phyloP scores from a whole-genome alignment of 2,113 vertebrate species.

The Athene cunicularia region DNA sequence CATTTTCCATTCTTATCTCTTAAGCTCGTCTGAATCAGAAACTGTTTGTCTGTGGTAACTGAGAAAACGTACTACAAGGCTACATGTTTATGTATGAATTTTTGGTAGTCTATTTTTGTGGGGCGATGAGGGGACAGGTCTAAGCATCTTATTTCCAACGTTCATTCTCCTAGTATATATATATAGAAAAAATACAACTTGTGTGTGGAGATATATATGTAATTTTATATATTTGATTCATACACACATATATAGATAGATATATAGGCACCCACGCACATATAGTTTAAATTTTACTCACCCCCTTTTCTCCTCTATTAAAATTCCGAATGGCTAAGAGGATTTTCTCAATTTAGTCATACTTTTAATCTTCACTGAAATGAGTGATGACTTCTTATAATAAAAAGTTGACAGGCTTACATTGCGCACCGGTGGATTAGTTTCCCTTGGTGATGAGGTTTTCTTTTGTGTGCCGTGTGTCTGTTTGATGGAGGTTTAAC shows the following conservation, averaged over 20 bases:
- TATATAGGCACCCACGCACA: slow-evolving; percentile 9
- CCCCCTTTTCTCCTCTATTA: slow-evolving; percentile 90
- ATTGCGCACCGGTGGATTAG: slow-evolving; percentile 96
- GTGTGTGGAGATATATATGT: slow-evolving; percentile 19
- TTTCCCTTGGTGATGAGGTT: slow-evolving; percentile 99
- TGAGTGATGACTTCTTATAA: slow-evolving; percentile 99
- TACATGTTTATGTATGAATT: slow-evolving; percentile 88
- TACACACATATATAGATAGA: slow-evolving; percentile 2
- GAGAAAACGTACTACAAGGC: slow-evolving; percentile 77
- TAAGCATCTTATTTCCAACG: slow-evolving; percentile 61
- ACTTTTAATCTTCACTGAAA: slow-evolving; percentile 99
- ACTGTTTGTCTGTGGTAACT: slow-evolving; percentile 82
- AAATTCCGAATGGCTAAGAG: slow-evolving; percentile 98
- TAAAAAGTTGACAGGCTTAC: slow-evolving; percentile 98
- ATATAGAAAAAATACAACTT: neutral
- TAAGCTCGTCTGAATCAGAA: slow-evolving; percentile 84
- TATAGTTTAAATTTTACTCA: slow-evolving; percentile 83
- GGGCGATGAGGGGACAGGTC: slow-evolving; percentile 40
- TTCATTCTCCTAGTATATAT: slow-evolving; percentile 17
- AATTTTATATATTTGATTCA: slow-evolving; percentile 26
- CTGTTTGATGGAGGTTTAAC: slow-evolving; percentile 99
- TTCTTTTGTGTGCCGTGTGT: slow-evolving; percentile 96
- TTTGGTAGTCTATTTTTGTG: slow-evolving; percentile 81
- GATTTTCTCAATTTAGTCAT: slow-evolving; percentile 99
- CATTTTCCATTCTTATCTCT: slow-evolving; percentile 87